Percentiles rank a stretch among this genome's conserved stretches.
These are phyloP conservation scores for Dioctria rufipes DNA, from an alignment of 2,888 invertebrate genomes.

Conservation along the genomic window DNA sequence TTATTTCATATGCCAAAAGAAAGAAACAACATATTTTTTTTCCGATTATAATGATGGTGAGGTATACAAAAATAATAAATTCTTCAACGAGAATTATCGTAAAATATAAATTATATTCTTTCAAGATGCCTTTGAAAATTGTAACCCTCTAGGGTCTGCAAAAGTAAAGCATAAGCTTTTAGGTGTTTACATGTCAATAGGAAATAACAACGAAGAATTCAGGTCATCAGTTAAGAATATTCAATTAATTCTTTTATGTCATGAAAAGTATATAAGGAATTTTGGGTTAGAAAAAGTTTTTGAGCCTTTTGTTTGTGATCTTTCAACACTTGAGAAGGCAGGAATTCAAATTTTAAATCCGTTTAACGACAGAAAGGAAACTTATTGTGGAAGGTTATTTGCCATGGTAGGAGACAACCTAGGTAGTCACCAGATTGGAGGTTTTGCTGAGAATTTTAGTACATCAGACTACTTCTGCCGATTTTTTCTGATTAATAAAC, in stretches of 20 bases:
- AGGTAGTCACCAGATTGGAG: constrained; percentile 21
- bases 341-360: constrained; percentile 9
- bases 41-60: no score
- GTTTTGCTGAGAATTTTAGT: constrained; percentile 1
- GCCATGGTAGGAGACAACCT: constrained; percentile 12
- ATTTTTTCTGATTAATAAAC: background rate
- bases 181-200: constrained; percentile 9
- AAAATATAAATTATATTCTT: no score
- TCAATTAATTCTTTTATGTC: constrained; percentile 1
- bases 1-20: no score
- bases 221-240: constrained; percentile 14
- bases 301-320: background rate
- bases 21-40: no score
- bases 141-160: constrained; percentile 11
- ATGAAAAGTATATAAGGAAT: constrained; percentile 7
- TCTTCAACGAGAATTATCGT: no score
- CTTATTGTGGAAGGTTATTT: background rate
- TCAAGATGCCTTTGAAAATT: constrained; percentile 14
- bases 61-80: no score
- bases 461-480: no score
- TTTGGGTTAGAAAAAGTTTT: constrained; percentile 2
- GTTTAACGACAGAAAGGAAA: background rate
- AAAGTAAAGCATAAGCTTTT: constrained; percentile 1
- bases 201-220: background rate
- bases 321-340: background rate